Evolutionary conservation across 2,113 vertebrate genomes (phyloP).

Genomic region (Danionella cerebrum): DNA sequence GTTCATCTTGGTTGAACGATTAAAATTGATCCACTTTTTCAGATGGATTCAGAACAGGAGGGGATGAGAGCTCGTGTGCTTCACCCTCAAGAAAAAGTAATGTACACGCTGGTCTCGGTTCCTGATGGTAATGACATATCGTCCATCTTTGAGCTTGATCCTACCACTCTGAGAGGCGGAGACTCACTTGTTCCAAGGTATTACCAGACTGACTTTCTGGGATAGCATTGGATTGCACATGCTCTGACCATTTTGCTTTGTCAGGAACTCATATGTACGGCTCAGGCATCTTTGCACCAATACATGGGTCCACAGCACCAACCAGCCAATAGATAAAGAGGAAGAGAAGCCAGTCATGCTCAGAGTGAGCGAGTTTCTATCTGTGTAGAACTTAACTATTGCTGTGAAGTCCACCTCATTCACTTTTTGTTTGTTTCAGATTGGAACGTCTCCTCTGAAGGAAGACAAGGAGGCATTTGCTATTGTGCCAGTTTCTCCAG

Average conservation of each 20-base stretch:
- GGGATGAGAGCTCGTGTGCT: conserved; percentile 66
- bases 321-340: conserved; percentile 97
- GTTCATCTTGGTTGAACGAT: not conserved
- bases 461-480: conserved; percentile 98
- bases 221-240: not conserved
- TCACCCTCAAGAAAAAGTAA: conserved; percentile 82
- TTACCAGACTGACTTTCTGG: not conserved
- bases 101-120: conserved; percentile 89
- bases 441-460: conserved; percentile 90
- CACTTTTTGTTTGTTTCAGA: conserved; percentile 59
- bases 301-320: conserved; percentile 98
- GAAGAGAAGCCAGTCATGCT: conserved; percentile 98
- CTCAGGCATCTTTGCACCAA: conserved; percentile 97
- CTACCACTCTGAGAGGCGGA: conserved; percentile 90
- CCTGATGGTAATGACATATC: conserved; percentile 97
- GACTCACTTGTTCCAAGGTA: conserved; percentile 97
- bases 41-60: conserved; percentile 89
- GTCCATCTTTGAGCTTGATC: conserved; percentile 96
- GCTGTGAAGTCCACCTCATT: not conserved
- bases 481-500: conserved; percentile 92
- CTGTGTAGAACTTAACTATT: conserved; percentile 45
- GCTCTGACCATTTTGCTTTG: conserved; percentile 22
- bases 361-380: conserved; percentile 63
- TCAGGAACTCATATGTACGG: conserved; percentile 92
- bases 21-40: not conserved